Evolutionary conservation across 30 jellyfish, hydroid and myxozoan genomes (phyloP).

Genomic region (Sanderia malayensis): DNA sequence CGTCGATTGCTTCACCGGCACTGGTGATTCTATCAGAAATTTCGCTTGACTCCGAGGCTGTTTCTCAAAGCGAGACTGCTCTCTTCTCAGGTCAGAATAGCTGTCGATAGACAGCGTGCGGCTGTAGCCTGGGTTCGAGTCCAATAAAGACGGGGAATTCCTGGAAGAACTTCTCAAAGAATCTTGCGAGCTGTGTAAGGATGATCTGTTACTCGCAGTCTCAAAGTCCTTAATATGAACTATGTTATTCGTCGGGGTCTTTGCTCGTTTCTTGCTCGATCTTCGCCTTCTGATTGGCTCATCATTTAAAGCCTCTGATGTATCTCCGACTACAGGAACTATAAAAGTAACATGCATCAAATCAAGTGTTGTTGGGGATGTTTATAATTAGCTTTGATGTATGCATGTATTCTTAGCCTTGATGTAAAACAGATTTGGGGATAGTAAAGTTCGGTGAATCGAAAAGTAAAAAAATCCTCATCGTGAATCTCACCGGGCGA

Average conservation of each 20-base stretch:
- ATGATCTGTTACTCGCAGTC: conserved; percentile 15
- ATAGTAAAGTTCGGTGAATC: too few species aligned
- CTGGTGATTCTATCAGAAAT: background rate
- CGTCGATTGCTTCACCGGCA: background rate
- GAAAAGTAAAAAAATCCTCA: too few species aligned
- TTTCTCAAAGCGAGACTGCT: background rate
- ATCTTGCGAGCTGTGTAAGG: conserved; percentile 30
- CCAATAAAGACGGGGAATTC: conserved; percentile 3
- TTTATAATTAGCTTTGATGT: too few species aligned
- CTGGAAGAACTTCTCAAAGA: conserved; percentile 38
- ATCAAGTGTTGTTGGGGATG: too few species aligned
- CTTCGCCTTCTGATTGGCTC: conserved; percentile 38
- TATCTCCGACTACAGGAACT: too few species aligned
- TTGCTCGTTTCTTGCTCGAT: conserved; percentile 37
- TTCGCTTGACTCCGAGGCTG: background rate
- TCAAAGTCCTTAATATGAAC: conserved; percentile 53
- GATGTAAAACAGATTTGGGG: too few species aligned
- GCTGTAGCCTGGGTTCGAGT: background rate
- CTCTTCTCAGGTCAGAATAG: background rate
- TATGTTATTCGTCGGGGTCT: conserved; percentile 43
- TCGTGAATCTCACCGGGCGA: conserved; percentile 8
- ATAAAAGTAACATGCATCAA: too few species aligned
- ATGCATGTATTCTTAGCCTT: too few species aligned
- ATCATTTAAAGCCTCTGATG: conserved; percentile 1
- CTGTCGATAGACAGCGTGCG: background rate